Percentiles rank a stretch among this genome's conserved stretches.
Conservation (phyloP, 2,113 vertebrate species). For the Dicerorhinus sumatrensis region DNA sequence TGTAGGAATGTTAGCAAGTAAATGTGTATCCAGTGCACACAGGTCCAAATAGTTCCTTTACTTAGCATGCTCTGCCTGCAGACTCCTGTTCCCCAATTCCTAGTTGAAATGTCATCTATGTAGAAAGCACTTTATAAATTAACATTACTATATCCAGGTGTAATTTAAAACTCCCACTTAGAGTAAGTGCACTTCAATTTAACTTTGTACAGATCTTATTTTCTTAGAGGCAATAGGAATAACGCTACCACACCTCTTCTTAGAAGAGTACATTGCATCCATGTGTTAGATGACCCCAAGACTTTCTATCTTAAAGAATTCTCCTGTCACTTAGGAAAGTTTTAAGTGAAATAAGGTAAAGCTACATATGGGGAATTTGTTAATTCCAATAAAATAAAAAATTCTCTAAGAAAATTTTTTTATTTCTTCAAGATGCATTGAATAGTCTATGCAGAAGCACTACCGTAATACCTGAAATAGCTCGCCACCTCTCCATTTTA, state of each 20-base stretch:
- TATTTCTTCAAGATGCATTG: not conserved
- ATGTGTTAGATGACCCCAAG: not conserved
- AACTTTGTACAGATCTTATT: not conserved
- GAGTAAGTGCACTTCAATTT: not conserved
- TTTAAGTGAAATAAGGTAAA: constrained; percentile 36
- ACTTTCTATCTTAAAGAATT: not conserved
- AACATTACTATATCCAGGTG: not conserved
- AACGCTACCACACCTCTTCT: not conserved
- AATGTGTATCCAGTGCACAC: not conserved
- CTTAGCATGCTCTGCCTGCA: not conserved
- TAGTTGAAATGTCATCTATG: not conserved
- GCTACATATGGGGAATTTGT: not conserved
- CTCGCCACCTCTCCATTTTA: not conserved
- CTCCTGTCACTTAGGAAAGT: not conserved
- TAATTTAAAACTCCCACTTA: not conserved
- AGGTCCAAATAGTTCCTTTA: not conserved
- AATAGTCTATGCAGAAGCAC: not conserved
- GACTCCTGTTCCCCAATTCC: not conserved
- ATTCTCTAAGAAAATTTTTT: not conserved
- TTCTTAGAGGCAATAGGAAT: not conserved
- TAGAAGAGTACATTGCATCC: not conserved
- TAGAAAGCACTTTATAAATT: not conserved
- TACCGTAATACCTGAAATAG: not conserved
- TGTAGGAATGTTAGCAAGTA: not conserved
- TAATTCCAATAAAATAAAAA: not conserved